Evolutionary conservation across 1,140 invertebrate species (phyloP), one percentile per base, ranked within the genome.

Genomic region (Lepidotrigona ventralis): DNA sequence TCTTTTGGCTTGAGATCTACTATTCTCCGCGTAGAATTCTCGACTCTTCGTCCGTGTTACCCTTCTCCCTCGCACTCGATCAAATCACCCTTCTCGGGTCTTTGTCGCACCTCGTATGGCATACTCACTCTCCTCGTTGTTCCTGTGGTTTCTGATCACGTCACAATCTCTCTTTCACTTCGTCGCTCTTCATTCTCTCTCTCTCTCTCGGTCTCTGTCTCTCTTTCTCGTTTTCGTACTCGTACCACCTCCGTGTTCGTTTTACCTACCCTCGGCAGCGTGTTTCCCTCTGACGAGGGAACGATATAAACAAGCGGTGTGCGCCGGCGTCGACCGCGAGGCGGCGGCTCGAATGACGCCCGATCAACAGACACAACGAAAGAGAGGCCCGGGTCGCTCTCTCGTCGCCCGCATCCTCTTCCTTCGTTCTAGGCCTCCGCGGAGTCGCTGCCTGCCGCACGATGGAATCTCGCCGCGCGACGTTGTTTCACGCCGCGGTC

Each of bases 231-330:
- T 3, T 2, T 33, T 33, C 33, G 33, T 33, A 33, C 33, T 33
- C 29, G 63, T 53, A 53, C 66, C 74, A 26, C 85, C 74, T 56
- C 53, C 29, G 63, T 19, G 71, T 63, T 29, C 39, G 73, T 63
- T 81, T 54, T 46, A 26, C 60, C 53, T 26, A 68, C 53, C n/a
- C 11, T 23, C 56, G 26, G 66, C 26, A 23, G 29, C 56, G 19
- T n/a, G 68, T 74, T 74, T 21, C 63, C 70, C 56, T 71, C 46
- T 29, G 71, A 21, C 39, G 17, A 73, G 29, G 19, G 51, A 60
- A 54, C 86, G 88, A 89, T 91, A 93, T 92, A 93, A 93, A 93
- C 92, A 93, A 92, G 77, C 68, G 74, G 73, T 73, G 54, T 83
- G 88, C 91, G 92, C 90, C 84, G 86, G 90, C 89, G 91, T 85